Evolutionary conservation across 1,140 invertebrate genomes (phyloP), one percentile per base, ranked within the genome.

Genomic region (Melitaea cinxia): DNA sequence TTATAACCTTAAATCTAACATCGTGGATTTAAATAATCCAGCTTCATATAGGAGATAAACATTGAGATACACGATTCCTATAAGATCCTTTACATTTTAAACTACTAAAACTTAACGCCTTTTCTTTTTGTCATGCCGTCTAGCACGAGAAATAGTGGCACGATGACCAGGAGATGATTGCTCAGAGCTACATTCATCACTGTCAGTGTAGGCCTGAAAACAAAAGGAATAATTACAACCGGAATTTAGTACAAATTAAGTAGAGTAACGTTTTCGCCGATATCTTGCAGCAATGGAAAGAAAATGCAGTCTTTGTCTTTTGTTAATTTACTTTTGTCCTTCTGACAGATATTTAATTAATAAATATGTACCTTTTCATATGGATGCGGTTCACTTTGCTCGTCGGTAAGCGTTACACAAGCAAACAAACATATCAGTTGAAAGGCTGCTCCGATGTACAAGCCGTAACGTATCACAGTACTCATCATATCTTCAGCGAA

Each of bases 381-480:
- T 0, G 80, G 80, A 73, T 85, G 77, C 0, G 77, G 70, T 55
- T 89, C 88, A 45, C 81, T 84, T 59, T 84, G 82, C 60, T 89
- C 86, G 28, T 90, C 88, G 28, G 80, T 84, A 4, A 94, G 81
- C 57, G 94, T 92, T 60, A 95, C 92, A 56, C 94, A 94, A 23
- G 94, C 94, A 58, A 93, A 88, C 56, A 95, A 92, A 77, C 94
- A 95, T 1, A 94, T 77, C 15, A 95, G 69, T 80, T 95, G 94
- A 75, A 95, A 95, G 1, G 94, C 91, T 9, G 94, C 94, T n/a
- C 94, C 94, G 45, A 95, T 83, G 77, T 95, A 94, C 4, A 95
- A 77, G 4, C 94, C 93, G 80, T 94, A 94, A 39, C 94, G 89
- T 4, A 95, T 91, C 65, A 95, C 85, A 23, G 93, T 93, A 71